A percentile compares a stretch with the other conserved stretches of the same genome.
Conservation (phyloP, 2,797 vertebrate species). For the Tapera naevia region DNA sequence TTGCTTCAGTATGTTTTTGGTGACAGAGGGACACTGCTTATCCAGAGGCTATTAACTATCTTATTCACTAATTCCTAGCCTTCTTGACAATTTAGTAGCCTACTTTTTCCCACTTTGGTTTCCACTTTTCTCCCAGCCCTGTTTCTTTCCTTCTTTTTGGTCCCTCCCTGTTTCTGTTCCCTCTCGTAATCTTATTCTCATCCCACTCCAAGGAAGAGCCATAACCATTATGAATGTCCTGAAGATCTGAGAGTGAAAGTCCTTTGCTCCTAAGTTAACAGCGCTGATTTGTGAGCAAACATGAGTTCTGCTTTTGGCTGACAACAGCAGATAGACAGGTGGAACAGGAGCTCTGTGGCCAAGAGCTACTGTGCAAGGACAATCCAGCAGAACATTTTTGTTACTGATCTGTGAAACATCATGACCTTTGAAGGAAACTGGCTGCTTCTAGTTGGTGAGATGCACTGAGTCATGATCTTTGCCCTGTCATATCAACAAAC, state of each 20-base stretch:
- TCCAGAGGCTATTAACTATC: not conserved
- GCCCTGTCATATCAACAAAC: constrained; percentile 53
- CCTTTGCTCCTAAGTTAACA: not conserved
- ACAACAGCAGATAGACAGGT: not conserved
- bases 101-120: not conserved
- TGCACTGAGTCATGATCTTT: constrained; percentile 6
- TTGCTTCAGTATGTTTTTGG: not conserved
- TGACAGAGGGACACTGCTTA: not conserved
- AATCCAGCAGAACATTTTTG: not conserved
- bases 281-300: constrained; percentile 16
- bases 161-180: not conserved
- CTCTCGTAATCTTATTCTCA: not conserved
- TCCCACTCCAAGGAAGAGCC: not conserved
- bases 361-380: not conserved
- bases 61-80: not conserved
- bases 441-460: not conserved
- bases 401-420: constrained; percentile 8
- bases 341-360: not conserved
- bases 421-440: not conserved
- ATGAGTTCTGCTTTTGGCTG: not conserved
- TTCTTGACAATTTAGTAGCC: not conserved
- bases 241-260: not conserved
- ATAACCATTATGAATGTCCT: not conserved
- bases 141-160: not conserved
- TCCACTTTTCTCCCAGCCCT: not conserved